Base-by-base conservation (phyloP, 2,888 invertebrate genomes). In the Tachina grossa region DNA sequence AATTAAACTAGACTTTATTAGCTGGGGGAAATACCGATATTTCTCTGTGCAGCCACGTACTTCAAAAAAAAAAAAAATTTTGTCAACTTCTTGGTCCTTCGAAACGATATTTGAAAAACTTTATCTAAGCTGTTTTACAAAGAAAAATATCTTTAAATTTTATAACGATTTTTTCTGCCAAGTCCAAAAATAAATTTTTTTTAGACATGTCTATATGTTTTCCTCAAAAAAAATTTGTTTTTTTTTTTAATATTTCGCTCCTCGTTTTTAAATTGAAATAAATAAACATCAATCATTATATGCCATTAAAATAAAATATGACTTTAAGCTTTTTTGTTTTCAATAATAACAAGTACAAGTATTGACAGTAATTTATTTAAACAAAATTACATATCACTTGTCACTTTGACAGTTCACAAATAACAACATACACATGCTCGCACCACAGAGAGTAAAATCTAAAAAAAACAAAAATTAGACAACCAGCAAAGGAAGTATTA, bases 371-470 rank as follows among this genome's bases (percentile, higher is more conserved):
- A 61, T 61, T 61, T 49, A 69, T 47, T 51, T 45, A 68, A 74
- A 75, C 66, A 66, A 31, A 31, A 81, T 68, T 59, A 75, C 72
- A 84, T 77, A 77, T 85, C 84, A 74, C 77, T 85, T 85, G 81
- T 81, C 84, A 78, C 77, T 77, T 78, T 77, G 84, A 74, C 81
- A 85, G 69, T 81, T 69, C 43, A 61, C 53, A 69, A 22, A 61
- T 53, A 66, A 19, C 57, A 10, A 80, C 66, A 65, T 22, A 57
- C 19, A 43, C n/a, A 14, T 6, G 39, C 63, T 55, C 41, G 9
- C 22, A 55, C 14, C 16, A 45, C 10, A 10, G 16, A 47, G 59
- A 49, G 31, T 9, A 75, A 3, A 43, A 11, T 31, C 8, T 39
- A 9, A 31, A 31, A 31, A 19, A n/a, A 39, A 14, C 31, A 8